Evolutionary conservation across 2,797 vertebrate species (phyloP), one percentile per base, ranked within the genome.

Genomic region (Alcedo atthis): DNA sequence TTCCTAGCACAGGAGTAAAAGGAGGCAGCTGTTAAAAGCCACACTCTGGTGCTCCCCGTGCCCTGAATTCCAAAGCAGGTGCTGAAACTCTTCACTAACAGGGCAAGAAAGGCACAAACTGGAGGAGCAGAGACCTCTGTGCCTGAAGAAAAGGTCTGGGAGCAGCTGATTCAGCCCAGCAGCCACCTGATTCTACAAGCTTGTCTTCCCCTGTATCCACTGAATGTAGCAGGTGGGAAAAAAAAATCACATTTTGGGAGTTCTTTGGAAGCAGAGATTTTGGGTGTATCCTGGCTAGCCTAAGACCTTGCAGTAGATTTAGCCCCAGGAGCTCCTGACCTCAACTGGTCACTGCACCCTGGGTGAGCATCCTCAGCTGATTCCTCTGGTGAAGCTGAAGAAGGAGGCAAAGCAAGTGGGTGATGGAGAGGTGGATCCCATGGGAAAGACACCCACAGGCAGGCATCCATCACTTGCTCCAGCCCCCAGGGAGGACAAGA

Each of bases 401-500:
- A 53, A 66, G 16, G 46, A 49, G 24, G 21, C 18, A 70, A 48
- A 57, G 76, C 32, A 42, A 18, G 16, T 24, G 45, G 25, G 18
- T 26, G 22, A 58, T 30, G 32, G 15, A 75, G 26, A 49, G 25
- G 12, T 4, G 28, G 4, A 25, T 88, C 19, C 26, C 20, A 64
- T 35, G 45, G 22, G 43, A 55, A 82, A 43, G 64, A 32, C 18
- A 17, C 7, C 10, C 1, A 5, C 10, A 25, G n/a, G 25, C 30
- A 83, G 33, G 30, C 10, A 78, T 30, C 17, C 6, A 12, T 15
- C 0, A 0, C 49, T 83, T 2, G 0, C 24, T 40, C 67, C 20
- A 14, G 33, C 30, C 59, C 71, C 2, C 5, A 30, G 35, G 53
- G 30, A 55, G 17, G 24, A 28, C 26, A 42, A n/a, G 10, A 10